A percentile compares a stretch with the other conserved stretches of the same genome.
These are phyloP conservation scores for Meghimatium bilineatum DNA, from an alignment of 2,888 invertebrate species.

Conservation along the genomic window DNA sequence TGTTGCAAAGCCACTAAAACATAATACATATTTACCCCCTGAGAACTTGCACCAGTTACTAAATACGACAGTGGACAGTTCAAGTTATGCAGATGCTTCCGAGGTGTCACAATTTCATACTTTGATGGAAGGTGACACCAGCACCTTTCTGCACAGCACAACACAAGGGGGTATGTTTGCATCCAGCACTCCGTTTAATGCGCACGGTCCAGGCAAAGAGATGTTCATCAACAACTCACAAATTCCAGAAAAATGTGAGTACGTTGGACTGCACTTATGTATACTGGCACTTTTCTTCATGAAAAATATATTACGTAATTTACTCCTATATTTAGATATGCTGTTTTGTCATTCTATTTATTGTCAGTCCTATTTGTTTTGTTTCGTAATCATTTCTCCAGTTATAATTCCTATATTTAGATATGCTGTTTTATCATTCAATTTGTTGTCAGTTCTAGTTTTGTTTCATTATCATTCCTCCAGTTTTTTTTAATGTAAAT, in stretches of 20 bases:
- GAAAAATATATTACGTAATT: too few species aligned
- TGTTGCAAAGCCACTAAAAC: background rate
- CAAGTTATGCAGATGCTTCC: background rate
- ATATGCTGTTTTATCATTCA: too few species aligned
- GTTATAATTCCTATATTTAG: too few species aligned
- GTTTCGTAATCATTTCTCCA: too few species aligned
- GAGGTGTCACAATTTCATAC: slow-evolving; percentile 12
- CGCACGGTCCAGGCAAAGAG: background rate
- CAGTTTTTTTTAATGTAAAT: too few species aligned
- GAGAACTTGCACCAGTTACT: slow-evolving; percentile 10
- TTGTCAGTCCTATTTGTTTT: too few species aligned
- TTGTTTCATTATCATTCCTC: too few species aligned
- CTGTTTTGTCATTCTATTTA: too few species aligned
- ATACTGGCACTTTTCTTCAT: background rate
- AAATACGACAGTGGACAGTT: background rate
- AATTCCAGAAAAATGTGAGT: slow-evolving; percentile 21
- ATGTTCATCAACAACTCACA: slow-evolving; percentile 1
- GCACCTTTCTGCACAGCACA: slow-evolving; percentile 7
- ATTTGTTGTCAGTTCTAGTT: too few species aligned
- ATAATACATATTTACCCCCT: background rate
- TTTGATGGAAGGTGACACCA: slow-evolving; percentile 11
- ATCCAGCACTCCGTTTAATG: slow-evolving; percentile 21
- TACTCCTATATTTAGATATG: too few species aligned
- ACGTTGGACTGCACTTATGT: background rate
- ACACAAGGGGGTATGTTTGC: background rate